A percentile compares a stretch with the other conserved stretches of the same genome.
Evolutionary conservation across 2,797 vertebrate genomes (phyloP).

Genomic region (Tarsius wallacei): DNA sequence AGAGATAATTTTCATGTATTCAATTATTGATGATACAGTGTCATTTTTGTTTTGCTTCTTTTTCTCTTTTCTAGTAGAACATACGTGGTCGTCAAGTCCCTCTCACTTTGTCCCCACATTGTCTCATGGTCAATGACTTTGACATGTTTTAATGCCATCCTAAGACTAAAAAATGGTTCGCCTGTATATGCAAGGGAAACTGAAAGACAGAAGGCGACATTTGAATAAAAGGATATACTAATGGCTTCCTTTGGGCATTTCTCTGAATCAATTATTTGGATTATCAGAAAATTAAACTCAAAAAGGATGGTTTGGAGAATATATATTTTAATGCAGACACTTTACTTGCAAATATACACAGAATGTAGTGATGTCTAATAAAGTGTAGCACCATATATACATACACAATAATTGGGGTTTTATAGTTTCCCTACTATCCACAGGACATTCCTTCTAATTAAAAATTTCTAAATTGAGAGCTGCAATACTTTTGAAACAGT

Average conservation of each 20-base stretch:
- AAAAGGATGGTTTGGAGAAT: neutral
- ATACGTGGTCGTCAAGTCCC: neutral
- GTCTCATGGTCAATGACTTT: neutral
- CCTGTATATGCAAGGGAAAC: neutral
- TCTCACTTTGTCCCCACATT: neutral
- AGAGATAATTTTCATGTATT: neutral
- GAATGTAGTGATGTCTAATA: neutral
- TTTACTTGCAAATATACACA: neutral
- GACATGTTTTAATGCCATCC: neutral
- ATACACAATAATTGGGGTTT: neutral
- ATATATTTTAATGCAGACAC: neutral
- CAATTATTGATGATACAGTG: neutral
- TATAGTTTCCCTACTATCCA: neutral
- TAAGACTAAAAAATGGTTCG: neutral
- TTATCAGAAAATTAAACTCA: slow-evolving; percentile 27
- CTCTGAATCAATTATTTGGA: neutral
- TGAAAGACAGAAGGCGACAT: neutral
- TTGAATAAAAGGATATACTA: neutral
- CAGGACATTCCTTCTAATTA: neutral
- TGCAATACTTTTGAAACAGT: neutral
- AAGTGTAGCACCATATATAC: neutral
- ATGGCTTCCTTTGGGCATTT: neutral
- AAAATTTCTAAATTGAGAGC: slow-evolving; percentile 36
- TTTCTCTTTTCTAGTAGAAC: neutral
- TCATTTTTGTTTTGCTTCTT: neutral